Evolutionary conservation across 1,140 invertebrate genomes (phyloP), one percentile per base, ranked within the genome.

Genomic region (Subanguina moxae): DNA sequence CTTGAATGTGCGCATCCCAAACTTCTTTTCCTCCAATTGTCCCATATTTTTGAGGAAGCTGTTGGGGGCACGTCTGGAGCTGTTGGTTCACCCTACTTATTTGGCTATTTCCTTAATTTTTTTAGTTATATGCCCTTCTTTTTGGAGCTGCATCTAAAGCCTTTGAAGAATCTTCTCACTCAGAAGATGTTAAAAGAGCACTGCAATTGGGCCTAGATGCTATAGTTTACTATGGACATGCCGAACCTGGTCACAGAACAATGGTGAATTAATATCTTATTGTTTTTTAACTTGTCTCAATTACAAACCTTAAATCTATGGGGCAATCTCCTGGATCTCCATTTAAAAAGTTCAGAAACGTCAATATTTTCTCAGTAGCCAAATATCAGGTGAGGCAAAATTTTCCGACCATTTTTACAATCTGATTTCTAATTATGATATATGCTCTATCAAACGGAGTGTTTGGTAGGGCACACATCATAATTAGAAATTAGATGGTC

Each of bases 201-300:
- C 30, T 77, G 32, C 5, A 32, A 5, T 19, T 67, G 19, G 88
- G 86, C 1, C 83, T 90, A 46, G 74, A 86, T 42, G 86, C 86
- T 0, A 86, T 90, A 7, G 85, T 85, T 64, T 89, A 88, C 75
- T 90, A 91, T 80, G 89, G 90, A 17, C 87, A 88, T 70, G 90
- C 90, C 0, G 85, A 86, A 72, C 84, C 87, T 8, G 90, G 90
- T 0, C 89, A 91, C 78, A 86, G 90, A 76, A 91, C 90, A 45
- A 88, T 92, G 88, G 83, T 86, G 17, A 67, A n/a, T n/a, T n/a
- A n/a, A n/a, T n/a, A n/a, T n/a, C 17, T 28, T 25, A 9, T 65
- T 69, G 19, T 19, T 8, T 7, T 52, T 52, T 19, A 7, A 52
- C 3, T 25, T 52, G 23, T 45, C 43, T 11, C 43, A 13, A n/a